A percentile compares a stretch with the other conserved stretches of the same genome.
Evolutionary conservation across 2,888 invertebrate genomes (phyloP).

Genomic region (Dioctria linearis): DNA sequence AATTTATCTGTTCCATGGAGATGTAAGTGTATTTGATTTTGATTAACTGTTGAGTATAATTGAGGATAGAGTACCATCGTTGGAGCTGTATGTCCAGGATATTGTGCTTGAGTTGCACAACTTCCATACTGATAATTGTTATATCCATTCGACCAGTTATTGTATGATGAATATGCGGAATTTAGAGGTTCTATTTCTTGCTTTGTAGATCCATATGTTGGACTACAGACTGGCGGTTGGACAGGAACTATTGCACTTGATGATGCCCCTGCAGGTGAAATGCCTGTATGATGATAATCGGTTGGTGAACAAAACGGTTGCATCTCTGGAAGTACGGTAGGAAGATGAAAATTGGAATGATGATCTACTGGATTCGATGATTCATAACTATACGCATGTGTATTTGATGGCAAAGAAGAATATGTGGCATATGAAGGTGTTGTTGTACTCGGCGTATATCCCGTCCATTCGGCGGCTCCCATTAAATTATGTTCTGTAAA

Average conservation of each 20-base stretch:
- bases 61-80: conserved; percentile 85
- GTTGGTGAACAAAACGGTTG: conserved; percentile 72
- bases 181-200: conserved; percentile 68
- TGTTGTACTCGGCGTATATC: conserved; percentile 72
- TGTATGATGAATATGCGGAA: conserved; percentile 66
- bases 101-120: conserved; percentile 68
- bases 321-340: conserved; percentile 75
- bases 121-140: conserved; percentile 80
- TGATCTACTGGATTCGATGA: conserved; percentile 65
- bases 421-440: conserved; percentile 73
- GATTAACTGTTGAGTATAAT: conserved; percentile 87
- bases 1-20: conserved; percentile 79
- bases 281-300: conserved; percentile 69
- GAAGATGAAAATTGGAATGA: conserved; percentile 74
- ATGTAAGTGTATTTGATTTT: conserved; percentile 89
- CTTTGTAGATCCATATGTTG: conserved; percentile 64
- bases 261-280: conserved; percentile 63
- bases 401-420: conserved; percentile 73
- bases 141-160: conserved; percentile 76
- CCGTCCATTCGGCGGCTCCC: conserved; percentile 77
- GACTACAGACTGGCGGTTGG: conserved; percentile 64
- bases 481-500: conserved; percentile 75
- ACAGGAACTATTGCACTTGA: conserved; percentile 63
- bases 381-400: conserved; percentile 73
- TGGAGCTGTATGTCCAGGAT: conserved; percentile 69